Conservation (phyloP, 2,888 invertebrate genomes). For the Metalampra italica region DNA sequence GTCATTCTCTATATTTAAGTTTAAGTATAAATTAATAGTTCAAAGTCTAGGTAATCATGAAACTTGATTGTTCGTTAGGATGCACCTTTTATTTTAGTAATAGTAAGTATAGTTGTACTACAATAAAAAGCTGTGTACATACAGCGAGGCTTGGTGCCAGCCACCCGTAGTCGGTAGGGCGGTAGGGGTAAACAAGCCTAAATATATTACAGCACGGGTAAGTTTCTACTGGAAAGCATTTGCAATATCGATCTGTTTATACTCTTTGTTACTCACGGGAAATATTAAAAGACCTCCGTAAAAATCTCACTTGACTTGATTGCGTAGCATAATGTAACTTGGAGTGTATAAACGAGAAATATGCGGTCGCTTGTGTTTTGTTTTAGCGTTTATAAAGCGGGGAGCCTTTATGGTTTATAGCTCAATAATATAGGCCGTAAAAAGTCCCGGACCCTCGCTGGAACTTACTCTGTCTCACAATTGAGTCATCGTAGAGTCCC, state of each 20-base stretch:
- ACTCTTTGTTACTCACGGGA: slow-evolving; percentile 21
- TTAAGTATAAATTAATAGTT: no score
- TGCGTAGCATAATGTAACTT: slow-evolving; percentile 43
- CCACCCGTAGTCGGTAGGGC: no score
- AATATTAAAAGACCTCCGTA: slow-evolving; percentile 42
- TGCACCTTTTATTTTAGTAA: no score
- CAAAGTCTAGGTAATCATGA: no score
- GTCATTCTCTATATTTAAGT: no score
- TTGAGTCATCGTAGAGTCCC: slow-evolving; percentile 56
- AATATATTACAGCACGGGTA: background rate
- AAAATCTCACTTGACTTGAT: slow-evolving; percentile 48
- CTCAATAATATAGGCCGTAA: slow-evolving; percentile 69
- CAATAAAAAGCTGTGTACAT: no score
- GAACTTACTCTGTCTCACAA: slow-evolving; percentile 51
- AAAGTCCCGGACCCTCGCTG: slow-evolving; percentile 49
- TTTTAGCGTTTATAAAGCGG: slow-evolving; percentile 62
- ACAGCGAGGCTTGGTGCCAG: no score
- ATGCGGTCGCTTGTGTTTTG: slow-evolving; percentile 59
- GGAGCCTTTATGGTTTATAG: slow-evolving; percentile 67
- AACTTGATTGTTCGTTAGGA: no score
- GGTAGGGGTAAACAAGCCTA: background rate
- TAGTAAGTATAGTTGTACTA: no score
- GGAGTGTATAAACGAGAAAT: slow-evolving; percentile 59
- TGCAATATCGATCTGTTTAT: slow-evolving; percentile 9
- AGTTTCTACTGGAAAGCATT: background rate